Percentiles rank a stretch among this genome's conserved stretches.
Evolutionary conservation across 2,113 vertebrate species (phyloP).

Genomic region (Apteryx owenii): DNA sequence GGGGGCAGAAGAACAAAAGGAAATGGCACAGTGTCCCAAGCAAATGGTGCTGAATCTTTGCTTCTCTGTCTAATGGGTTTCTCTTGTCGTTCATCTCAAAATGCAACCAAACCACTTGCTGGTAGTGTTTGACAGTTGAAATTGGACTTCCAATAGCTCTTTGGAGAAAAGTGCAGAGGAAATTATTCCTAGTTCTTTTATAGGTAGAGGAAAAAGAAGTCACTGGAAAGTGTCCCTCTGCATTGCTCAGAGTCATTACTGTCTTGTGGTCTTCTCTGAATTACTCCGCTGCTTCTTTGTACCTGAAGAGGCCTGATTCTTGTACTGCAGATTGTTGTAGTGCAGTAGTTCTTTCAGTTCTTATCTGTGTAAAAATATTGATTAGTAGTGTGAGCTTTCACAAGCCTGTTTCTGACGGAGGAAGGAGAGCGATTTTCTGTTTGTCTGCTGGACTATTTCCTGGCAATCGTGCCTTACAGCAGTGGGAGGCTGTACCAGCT

Average conservation of each 20-base stretch:
- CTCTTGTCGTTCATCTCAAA: background rate
- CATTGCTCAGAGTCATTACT: background rate
- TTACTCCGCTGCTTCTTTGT: background rate
- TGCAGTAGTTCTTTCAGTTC: background rate
- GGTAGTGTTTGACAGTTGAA: background rate
- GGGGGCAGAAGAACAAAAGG: background rate
- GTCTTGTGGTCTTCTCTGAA: background rate
- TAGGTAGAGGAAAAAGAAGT: background rate
- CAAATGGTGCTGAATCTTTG: background rate
- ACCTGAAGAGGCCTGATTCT: background rate
- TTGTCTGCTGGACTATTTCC: background rate
- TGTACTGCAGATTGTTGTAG: background rate
- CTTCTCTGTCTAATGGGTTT: background rate
- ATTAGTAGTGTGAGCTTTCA: background rate
- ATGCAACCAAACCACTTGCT: background rate
- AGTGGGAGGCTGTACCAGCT: background rate
- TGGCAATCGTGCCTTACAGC: background rate
- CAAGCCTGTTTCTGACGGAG: background rate
- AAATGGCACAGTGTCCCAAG: background rate
- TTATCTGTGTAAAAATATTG: background rate
- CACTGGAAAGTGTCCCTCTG: background rate
- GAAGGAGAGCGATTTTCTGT: background rate
- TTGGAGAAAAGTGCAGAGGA: background rate
- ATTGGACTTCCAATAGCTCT: background rate
- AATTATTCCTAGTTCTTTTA: background rate